Percentiles rank a stretch among this genome's conserved stretches.
Evolutionary conservation across 2,113 vertebrate species (phyloP).

Genomic region (Columba janthina): DNA sequence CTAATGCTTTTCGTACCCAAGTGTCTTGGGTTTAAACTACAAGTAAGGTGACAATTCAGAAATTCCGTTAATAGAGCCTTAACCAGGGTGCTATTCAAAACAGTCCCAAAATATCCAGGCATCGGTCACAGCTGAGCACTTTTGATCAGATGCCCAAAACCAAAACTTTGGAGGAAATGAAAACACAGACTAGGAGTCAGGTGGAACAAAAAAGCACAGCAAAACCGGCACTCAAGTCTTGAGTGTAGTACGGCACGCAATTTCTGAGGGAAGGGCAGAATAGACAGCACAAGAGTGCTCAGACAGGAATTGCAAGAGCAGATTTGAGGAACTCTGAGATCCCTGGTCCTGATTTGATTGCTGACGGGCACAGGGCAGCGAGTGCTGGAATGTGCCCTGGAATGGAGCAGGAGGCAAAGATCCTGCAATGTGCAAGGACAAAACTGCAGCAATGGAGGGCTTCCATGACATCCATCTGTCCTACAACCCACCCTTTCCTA

Average conservation of each 20-base stretch:
- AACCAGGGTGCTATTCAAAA: not conserved
- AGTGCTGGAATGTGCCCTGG: too few species aligned
- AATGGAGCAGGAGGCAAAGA: too few species aligned
- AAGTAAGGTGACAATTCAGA: not conserved
- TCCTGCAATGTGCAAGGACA: accelerated
- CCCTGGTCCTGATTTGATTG: not conserved
- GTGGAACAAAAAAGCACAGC: not conserved
- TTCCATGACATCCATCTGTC: not conserved
- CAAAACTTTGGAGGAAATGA: not conserved
- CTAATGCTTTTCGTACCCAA: not conserved
- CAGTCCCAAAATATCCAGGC: not conserved
- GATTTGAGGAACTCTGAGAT: not conserved
- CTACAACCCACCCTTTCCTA: not conserved
- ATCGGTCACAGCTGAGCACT: not conserved
- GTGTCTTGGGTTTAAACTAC: not conserved
- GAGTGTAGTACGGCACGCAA: not conserved
- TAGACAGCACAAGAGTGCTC: not conserved
- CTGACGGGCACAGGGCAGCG: not conserved
- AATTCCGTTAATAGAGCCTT: not conserved
- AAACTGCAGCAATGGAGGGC: not conserved
- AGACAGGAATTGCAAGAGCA: not conserved
- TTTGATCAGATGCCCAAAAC: not conserved
- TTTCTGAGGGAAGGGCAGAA: not conserved
- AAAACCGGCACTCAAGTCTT: not conserved
- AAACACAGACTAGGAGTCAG: not conserved